A percentile compares a stretch with the other conserved stretches of the same genome.
Conservation (phyloP, 1,140 invertebrate genomes). For the Leptopilina boulardi region DNA sequence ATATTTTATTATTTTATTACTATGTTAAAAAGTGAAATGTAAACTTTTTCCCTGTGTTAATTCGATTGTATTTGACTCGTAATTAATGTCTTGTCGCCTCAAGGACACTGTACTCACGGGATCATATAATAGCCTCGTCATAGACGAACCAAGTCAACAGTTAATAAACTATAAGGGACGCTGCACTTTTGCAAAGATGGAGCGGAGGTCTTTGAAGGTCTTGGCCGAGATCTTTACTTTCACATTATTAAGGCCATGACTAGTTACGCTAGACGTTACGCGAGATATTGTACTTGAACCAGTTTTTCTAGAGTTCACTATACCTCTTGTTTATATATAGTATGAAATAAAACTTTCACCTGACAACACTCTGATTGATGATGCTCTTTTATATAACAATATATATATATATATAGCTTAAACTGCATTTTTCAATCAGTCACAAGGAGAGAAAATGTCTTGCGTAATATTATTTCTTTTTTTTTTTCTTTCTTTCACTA, state of each 20-base stretch:
- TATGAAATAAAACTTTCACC: not conserved
- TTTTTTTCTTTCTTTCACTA: no score
- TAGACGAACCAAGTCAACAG: not conserved
- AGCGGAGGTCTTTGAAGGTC: not conserved
- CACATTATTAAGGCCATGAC: conserved; percentile 18
- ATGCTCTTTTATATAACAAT: not conserved
- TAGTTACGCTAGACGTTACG: not conserved
- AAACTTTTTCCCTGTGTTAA: not conserved
- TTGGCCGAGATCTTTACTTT: conserved; percentile 24
- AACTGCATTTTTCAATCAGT: no score
- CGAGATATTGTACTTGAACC: conserved; percentile 17
- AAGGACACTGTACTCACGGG: not conserved
- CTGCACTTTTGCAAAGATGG: conserved; percentile 1
- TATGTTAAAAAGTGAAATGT: no score
- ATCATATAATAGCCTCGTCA: not conserved
- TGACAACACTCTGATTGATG: not conserved
- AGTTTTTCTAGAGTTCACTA: conserved; percentile 13
- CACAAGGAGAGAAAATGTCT: no score
- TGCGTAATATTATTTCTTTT: no score
- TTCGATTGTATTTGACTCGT: not conserved
- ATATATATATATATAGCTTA: no score
- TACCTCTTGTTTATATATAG: not conserved
- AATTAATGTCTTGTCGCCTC: conserved; percentile 10
- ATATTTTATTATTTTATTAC: no score
- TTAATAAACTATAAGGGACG: not conserved